These are phyloP conservation scores for Chelidonichthys spinosus DNA, from an alignment of 2,797 vertebrate species.

Conservation along the genomic window DNA sequence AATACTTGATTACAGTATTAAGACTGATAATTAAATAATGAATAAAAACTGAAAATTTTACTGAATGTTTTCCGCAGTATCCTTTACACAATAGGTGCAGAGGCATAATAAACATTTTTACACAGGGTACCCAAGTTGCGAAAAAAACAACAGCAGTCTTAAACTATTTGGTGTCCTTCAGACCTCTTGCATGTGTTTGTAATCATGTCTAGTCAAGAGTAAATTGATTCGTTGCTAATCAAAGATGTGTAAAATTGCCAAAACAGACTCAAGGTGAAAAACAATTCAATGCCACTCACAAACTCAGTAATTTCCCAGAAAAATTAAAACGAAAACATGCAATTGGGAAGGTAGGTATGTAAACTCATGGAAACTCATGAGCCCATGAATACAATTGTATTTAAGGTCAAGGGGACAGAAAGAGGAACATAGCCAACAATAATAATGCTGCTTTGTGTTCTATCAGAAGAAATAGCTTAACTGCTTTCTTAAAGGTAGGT, in stretches of 20 bases:
- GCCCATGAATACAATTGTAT: background rate
- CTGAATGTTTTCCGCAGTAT: no score
- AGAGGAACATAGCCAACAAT: background rate
- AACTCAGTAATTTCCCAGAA: background rate
- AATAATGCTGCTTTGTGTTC: background rate
- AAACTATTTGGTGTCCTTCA: constrained; percentile 2
- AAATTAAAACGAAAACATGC: constrained; percentile 13
- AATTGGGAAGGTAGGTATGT: background rate
- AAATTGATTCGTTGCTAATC: constrained; percentile 28
- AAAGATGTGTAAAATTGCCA: constrained; percentile 43
- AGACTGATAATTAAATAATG: no score
- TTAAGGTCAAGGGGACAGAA: background rate
- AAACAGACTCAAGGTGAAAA: constrained; percentile 24
- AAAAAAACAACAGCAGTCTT: constrained; percentile 24
- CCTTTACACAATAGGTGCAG: no score
- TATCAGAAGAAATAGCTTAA: background rate
- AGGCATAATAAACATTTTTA: no score
- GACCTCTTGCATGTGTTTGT: constrained; percentile 22
- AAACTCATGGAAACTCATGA: constrained; percentile 7
- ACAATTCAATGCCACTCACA: background rate
- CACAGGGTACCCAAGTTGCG: no score
- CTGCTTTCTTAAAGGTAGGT: background rate
- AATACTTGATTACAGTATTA: no score
- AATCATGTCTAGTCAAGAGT: constrained; percentile 9
- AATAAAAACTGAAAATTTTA: no score